Evolutionary conservation across 2,797 vertebrate genomes (phyloP).

Genomic region (Melanogrammus aeglefinus): DNA sequence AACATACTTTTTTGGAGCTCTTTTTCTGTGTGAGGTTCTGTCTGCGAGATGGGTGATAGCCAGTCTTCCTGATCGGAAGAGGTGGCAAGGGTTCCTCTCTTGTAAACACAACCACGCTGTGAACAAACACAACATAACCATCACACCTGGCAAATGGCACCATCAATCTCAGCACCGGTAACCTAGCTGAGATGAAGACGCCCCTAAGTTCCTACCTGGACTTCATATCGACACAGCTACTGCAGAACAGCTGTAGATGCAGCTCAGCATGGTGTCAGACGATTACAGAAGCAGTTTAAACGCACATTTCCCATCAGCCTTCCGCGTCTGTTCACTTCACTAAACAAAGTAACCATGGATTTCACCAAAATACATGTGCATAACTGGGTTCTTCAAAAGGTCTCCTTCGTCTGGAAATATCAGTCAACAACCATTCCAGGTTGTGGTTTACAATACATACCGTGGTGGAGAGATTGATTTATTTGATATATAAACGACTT

Average conservation of each 20-base stretch:
- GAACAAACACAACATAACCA: not conserved
- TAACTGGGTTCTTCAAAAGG: not conserved
- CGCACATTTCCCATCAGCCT: not conserved
- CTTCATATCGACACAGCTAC: not conserved
- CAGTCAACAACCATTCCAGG: not conserved
- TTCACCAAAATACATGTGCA: not conserved
- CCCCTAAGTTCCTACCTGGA: not conserved
- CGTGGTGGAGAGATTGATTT: not conserved
- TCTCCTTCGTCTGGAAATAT: not conserved
- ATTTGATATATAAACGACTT: not conserved
- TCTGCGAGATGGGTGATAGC: slow-evolving; percentile 56
- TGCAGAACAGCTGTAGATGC: not conserved
- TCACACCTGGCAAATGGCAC: not conserved
- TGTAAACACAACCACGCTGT: slow-evolving; percentile 60
- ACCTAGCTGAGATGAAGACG: not conserved
- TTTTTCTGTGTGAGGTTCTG: slow-evolving; percentile 60
- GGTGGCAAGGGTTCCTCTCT: slow-evolving; percentile 62
- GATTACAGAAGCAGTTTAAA: not conserved
- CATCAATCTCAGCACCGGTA: not conserved
- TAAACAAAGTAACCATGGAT: not conserved
- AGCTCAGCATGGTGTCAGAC: no score
- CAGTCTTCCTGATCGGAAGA: slow-evolving; percentile 33
- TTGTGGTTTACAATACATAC: not conserved
- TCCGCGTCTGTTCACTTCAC: not conserved
- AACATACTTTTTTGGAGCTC: slow-evolving; percentile 54